Evolutionary conservation across 2,113 vertebrate genomes (phyloP), one percentile per base, ranked within the genome.

Genomic region (Azemiops feae): DNA sequence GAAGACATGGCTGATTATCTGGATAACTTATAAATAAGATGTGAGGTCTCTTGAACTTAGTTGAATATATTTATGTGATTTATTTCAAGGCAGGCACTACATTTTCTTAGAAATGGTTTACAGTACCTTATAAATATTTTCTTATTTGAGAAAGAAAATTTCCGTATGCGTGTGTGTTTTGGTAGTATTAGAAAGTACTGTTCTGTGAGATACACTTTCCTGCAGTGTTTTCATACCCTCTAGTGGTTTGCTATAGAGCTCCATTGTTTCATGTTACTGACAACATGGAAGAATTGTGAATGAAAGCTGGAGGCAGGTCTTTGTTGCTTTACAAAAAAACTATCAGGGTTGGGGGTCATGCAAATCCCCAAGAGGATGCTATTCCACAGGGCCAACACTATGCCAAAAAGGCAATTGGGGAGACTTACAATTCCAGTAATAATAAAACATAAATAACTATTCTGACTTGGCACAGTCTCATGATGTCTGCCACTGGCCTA

Each of bases 221-320:
- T 5, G 43, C 52, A 58, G 91, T 58, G 53, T 74, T 91, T 91
- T 89, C 25, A 85, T 50, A 57, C 93, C 93, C 93, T 85, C 93
- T 89, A 53, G 87, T 89, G 93, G 54, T 45, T 85, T 64, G 22
- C 45, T 53, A 52, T 52, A 54, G 20, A 85, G 39, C 20, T 57
- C 34, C 39, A 81, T 34, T 30, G 5, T 20, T 57, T 25, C 50
- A 54, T 81, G 87, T 25, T 3, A 11, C 3, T 87, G 39, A 81
- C 34, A 22, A 22, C 16, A 39, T 22, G 34, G 74, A 52, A 9
- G 4, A 20, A 58, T 50, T 60, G 25, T 34, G 52, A 12, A 16
- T 60, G 55, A 11, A 7, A 6, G 47, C 69, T 47, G 11, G 0
- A 54, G 58, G 30, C 4, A 43, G 34, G 34, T 9, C 34, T 81